phyloP scores from a whole-genome alignment of 2,113 vertebrate genomes.

The Dendropsophus ebraccatus region DNA sequence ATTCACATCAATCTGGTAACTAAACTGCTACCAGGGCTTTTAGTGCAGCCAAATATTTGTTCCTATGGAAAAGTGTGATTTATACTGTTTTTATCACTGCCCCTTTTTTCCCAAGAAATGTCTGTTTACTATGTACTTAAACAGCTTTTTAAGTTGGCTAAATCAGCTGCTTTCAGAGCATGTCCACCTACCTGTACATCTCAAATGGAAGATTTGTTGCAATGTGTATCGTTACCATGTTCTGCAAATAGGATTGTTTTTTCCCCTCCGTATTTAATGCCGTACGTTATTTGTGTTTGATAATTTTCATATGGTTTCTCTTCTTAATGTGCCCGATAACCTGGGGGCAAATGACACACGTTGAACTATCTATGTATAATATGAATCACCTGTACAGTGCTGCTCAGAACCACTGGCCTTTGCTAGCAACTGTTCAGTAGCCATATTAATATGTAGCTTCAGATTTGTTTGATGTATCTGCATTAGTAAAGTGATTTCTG shows the following conservation, averaged over 20 bases:
- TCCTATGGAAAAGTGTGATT: conserved; percentile 55
- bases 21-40: background rate
- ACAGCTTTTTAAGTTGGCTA: background rate
- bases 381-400: background rate
- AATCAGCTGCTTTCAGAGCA: background rate
- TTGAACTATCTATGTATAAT: background rate
- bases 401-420: background rate
- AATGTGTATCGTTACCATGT: background rate
- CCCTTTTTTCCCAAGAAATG: background rate
- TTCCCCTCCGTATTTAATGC: background rate
- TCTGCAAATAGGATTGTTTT: background rate
- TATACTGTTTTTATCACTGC: background rate
- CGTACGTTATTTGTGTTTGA: background rate
- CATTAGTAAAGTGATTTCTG: background rate
- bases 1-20: background rate
- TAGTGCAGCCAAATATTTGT: conserved; percentile 39
- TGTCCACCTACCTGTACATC: background rate
- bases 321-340: background rate
- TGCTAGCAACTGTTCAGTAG: background rate
- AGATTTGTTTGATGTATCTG: background rate
- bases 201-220: background rate
- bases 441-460: background rate
- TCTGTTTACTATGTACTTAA: background rate
- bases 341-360: background rate
- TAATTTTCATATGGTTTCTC: background rate